Evolutionary conservation across 2,888 invertebrate species (phyloP), one percentile per base, ranked within the genome.

Genomic region (Muschampia staudingeri): DNA sequence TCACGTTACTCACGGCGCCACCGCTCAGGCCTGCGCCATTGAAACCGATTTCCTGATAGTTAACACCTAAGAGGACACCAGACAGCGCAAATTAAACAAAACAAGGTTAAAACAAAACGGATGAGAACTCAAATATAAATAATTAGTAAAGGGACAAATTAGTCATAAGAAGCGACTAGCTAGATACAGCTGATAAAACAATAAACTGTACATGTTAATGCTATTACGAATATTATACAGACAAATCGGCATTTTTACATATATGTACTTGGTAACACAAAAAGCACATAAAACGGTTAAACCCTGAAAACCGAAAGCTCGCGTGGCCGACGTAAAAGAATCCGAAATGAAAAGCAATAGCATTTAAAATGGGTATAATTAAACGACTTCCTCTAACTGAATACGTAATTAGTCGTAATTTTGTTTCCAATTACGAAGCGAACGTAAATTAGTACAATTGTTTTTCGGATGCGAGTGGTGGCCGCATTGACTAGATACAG

Each of bases 11-110:
- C 40, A 94, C 93, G 9, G 92, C 92, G 65, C 94, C 92, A 70
- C 95, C 95, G 89, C 94, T 92, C 90, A 96, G 93, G 87, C 96
- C 96, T 96, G 96, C 95, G 92, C 96, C 96, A 95, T 95, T 96
- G 95, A 96, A 96, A 96, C 93, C 96, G 92, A 96, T 94, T 93
- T 96, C 96, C 92, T 95, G 96, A 93, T 96, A 96, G 96, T 96
- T 96, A 91, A 96, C 95, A 95, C 96, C 96, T 96, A 91, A 16
- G 87, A 84, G 88, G 88, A 89, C 87, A 89, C 85, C 89, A 86
- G 88, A 89, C 83, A 85, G 75, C 48, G 84, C 83, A 83, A 86
- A 86, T 85, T 78, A 84, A 87, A 86, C 82, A 76, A 80, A 88
- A 87, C 19, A 56, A 70, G 79, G 76, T 73, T 77, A 77, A 81